A percentile compares a stretch with the other conserved stretches of the same genome.
phyloP scores from a whole-genome alignment of 2,797 vertebrate species.

The Bovichtus variegatus region DNA sequence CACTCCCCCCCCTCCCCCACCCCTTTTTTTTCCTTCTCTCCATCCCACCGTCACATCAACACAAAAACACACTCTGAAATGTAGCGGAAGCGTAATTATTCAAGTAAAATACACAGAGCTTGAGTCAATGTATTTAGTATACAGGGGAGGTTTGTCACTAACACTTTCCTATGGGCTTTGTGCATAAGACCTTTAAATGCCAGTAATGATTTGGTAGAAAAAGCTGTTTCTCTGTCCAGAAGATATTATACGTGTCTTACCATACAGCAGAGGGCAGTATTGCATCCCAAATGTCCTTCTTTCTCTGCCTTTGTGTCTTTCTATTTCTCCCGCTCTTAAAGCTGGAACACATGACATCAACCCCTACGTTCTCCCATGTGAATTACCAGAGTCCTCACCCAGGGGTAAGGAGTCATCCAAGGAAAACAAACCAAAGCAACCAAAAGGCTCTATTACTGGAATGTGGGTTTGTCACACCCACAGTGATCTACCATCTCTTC shows the following conservation, averaged over 20 bases:
- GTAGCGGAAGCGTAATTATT: background rate
- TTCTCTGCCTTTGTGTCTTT: constrained; percentile 4
- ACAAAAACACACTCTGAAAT: constrained; percentile 13
- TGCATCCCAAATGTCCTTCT: constrained; percentile 50
- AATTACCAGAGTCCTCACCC: constrained; percentile 77
- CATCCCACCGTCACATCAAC: constrained; percentile 29
- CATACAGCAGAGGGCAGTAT: constrained; percentile 79
- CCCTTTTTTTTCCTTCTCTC: constrained; percentile 40
- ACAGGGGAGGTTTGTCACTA: background rate
- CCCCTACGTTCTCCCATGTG: constrained; percentile 70
- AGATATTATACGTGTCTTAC: background rate
- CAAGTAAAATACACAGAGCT: background rate
- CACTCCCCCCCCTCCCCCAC: constrained; percentile 51
- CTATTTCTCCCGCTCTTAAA: constrained; percentile 26
- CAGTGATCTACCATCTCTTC: constrained; percentile 63
- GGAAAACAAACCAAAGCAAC: constrained; percentile 80
- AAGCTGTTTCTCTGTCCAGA: background rate
- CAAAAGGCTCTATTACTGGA: constrained; percentile 79
- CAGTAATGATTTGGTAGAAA: background rate
- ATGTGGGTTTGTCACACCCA: constrained; percentile 76
- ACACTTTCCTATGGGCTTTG: background rate
- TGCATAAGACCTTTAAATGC: background rate
- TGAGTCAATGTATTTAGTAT: background rate
- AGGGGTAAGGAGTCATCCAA: constrained; percentile 78
- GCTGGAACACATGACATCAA: constrained; percentile 74